Evolutionary conservation across 53 echinoderm and acorn worm species (phyloP).

Genomic region (Crossaster papposus): DNA sequence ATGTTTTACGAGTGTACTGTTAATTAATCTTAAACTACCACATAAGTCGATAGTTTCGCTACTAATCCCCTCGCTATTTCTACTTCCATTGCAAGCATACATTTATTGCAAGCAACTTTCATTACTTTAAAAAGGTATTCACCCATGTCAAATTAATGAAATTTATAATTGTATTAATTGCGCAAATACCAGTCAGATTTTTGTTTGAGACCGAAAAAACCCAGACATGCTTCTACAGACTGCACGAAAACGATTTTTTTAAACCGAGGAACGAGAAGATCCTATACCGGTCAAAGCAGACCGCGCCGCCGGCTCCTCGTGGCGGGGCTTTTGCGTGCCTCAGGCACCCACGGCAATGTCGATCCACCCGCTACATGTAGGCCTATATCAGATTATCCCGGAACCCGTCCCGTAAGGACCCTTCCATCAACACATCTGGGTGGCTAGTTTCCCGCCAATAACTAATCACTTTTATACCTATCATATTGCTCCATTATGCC

Average conservation of each 20-base stretch:
- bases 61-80: no score
- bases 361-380: constrained; percentile 9
- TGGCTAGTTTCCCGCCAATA: constrained; percentile 46
- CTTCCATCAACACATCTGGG: constrained; percentile 35
- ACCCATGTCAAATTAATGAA: no score
- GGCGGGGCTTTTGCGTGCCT: background rate
- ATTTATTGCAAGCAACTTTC: no score
- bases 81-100: no score
- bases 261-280: background rate
- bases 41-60: no score
- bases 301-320: background rate
- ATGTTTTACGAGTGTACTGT: no score
- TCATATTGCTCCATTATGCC: constrained; percentile 36
- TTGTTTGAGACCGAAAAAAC: background rate
- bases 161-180: no score
- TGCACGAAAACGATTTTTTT: background rate
- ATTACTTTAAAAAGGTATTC: no score
- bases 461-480: constrained; percentile 19
- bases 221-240: background rate
- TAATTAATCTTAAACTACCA: no score
- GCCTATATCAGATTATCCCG: constrained; percentile 1
- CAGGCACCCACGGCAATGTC: background rate
- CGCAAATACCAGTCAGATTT: no score
- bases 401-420: background rate
- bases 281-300: background rate